These are phyloP conservation scores for Helobdella robusta DNA, from an alignment of 2,888 invertebrate species.

Conservation along the genomic window DNA sequence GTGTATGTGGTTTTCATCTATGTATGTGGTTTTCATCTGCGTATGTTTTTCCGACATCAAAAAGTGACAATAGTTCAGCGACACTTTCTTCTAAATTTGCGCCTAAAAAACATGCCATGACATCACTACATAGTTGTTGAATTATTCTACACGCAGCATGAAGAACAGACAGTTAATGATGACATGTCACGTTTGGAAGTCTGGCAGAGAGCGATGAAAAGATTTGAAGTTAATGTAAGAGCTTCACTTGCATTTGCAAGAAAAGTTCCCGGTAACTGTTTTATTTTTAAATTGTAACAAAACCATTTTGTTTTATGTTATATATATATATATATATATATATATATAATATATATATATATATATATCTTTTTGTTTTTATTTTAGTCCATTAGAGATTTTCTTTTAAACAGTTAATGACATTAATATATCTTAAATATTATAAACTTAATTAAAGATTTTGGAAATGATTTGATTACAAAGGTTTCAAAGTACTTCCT, in stretches of 20 bases:
- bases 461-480: no score
- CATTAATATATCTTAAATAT: no score
- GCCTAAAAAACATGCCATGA: no score
- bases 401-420: no score
- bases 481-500: conserved; percentile 9
- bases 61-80: no score
- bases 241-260: background rate
- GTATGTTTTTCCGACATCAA: no score
- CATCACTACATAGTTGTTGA: no score
- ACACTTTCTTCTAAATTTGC: no score
- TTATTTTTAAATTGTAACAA: background rate
- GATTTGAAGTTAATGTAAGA: background rate
- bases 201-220: background rate
- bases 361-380: background rate
- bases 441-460: no score
- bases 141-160: background rate
- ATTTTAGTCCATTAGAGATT: background rate
- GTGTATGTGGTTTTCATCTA: no score
- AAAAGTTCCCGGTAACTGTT: background rate
- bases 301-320: background rate
- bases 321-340: background rate
- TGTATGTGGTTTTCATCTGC: no score
- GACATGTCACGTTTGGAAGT: background rate
- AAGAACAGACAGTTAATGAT: background rate
- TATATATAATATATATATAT: background rate